Base-by-base conservation (phyloP, 2,888 invertebrate genomes). In the Lysandra bellargus region DNA sequence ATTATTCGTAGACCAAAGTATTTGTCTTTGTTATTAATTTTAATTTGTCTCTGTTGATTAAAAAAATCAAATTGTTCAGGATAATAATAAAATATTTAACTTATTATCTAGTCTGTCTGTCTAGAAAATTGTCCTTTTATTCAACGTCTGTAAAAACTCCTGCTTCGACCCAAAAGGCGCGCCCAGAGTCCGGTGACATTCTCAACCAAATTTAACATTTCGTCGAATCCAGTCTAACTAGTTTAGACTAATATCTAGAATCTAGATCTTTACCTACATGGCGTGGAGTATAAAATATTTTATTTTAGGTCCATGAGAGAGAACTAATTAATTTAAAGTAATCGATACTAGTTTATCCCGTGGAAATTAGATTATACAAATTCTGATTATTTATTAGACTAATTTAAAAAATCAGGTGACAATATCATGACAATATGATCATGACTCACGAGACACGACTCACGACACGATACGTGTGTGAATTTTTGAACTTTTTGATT, bases 201-300 rank as follows among this genome's bases (percentile, higher is more conserved):
- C 76, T 53, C 53, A 76, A 76, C 6, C 53, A 33, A 76, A 76
- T 76, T 75, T 30, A 57, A 76, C 14, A 57, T 76, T 76, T 76
- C 33, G 33, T 53, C 76, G 76, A 57, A 76, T 30, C 76, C 76
- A 76, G 76, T 76, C 57, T 33, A n/a, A 76, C 57, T 76, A 33
- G 57, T 76, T 75, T 23, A 53, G 30, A 9, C 12, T 76, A 9
- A 74, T 44, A 76, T 53, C 30, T 76, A 57, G 7, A 76, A 17
- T 30, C 57, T 76, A 76, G 57, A 76, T 57, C 33, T 76, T 53
- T 37, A 76, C 17, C 7, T 49, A 12, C 9, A n/a, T 12, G 49
- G 53, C 44, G 44, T 6, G 53, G 76, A 14, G 1, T 75, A 23
- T 33, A 33, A 33, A 33, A 33, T 14, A 57, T 57, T 17, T 17